A percentile compares a stretch with the other conserved stretches of the same genome.
These are phyloP conservation scores for Dryobates pubescens DNA, from an alignment of 2,797 vertebrate genomes.

Conservation along the genomic window DNA sequence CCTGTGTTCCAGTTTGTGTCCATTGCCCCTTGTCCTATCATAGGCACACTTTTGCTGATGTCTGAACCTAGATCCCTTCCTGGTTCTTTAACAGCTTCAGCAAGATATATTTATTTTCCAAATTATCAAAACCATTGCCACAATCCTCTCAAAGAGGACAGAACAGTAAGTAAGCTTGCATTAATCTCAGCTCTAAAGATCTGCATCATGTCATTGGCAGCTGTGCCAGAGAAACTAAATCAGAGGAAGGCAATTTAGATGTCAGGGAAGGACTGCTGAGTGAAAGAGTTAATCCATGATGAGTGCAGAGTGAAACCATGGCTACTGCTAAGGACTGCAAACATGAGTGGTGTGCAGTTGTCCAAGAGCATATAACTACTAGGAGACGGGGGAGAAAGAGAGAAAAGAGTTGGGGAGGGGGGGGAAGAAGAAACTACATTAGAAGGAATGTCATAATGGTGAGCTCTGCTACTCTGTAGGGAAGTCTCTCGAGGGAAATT, in stretches of 20 bases:
- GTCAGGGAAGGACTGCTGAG: neutral
- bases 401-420: too few relatives aligned
- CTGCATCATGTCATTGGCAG: neutral
- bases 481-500: slow-evolving; percentile 35
- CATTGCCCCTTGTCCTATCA: too few relatives aligned
- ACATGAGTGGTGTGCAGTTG: neutral
- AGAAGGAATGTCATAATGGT: slow-evolving; percentile 32
- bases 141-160: rapidly evolving
- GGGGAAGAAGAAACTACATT: neutral
- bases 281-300: neutral
- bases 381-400: neutral
- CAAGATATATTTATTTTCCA: neutral
- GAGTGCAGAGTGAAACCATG: neutral
- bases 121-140: neutral
- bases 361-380: neutral
- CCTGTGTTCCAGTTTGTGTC: too few relatives aligned
- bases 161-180: neutral
- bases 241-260: neutral
- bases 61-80: neutral
- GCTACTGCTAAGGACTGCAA: neutral
- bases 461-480: neutral
- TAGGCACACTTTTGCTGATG: neutral
- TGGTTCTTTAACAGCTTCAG: neutral
- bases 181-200: slow-evolving; percentile 15
- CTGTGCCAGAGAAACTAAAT: neutral